Evolutionary conservation across 2,113 vertebrate genomes (phyloP).

Genomic region (Thunnus thynnus): DNA sequence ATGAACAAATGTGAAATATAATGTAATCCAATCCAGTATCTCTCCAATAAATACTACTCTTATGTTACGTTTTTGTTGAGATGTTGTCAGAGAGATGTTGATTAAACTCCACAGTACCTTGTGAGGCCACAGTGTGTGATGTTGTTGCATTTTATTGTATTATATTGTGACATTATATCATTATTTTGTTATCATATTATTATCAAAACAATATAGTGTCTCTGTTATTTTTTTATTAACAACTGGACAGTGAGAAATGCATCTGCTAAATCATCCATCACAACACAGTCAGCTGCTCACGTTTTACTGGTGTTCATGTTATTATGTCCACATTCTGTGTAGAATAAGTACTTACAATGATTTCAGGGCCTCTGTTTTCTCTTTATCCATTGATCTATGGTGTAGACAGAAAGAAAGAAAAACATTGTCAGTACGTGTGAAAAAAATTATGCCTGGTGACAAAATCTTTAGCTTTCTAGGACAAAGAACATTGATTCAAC

Average conservation of each 20-base stretch:
- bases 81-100: no score
- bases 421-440: background rate
- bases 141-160: background rate
- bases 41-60: background rate
- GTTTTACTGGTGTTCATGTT: constrained; percentile 7
- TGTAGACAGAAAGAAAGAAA: constrained; percentile 17
- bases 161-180: background rate
- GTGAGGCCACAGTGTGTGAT: background rate
- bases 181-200: no score
- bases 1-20: constrained; percentile 5
- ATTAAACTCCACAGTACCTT: no score
- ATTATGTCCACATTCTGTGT: background rate
- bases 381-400: constrained; percentile 8
- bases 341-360: constrained; percentile 27
- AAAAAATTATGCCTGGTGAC: background rate
- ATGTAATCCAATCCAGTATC: background rate
- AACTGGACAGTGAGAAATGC: background rate
- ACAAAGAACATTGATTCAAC: constrained; percentile 16
- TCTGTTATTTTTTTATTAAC: background rate
- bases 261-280: background rate
- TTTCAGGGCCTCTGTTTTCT: constrained; percentile 5
- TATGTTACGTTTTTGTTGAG: background rate
- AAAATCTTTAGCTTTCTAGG: background rate
- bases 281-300: background rate
- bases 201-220: background rate